These are phyloP conservation scores for Mustela lutreola DNA, from an alignment of 2,113 vertebrate genomes.

Conservation along the genomic window DNA sequence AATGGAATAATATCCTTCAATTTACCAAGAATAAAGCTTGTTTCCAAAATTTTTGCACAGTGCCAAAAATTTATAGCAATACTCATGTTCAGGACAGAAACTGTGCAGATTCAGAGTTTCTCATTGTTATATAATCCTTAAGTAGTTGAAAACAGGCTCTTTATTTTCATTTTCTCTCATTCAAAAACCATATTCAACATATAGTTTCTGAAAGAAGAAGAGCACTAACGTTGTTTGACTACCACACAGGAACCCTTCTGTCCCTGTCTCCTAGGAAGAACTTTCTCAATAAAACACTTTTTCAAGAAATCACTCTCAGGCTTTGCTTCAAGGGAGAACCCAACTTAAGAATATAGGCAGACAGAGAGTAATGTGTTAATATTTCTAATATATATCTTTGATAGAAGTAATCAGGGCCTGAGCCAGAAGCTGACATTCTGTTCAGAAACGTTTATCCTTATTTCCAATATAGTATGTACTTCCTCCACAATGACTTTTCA, in stretches of 20 bases:
- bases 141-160: background rate
- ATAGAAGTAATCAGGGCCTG: background rate
- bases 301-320: background rate
- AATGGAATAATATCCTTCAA: background rate
- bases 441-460: background rate
- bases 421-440: background rate
- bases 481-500: background rate
- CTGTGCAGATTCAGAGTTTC: background rate
- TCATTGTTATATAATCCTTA: background rate
- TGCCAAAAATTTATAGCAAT: background rate
- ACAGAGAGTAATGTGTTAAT: background rate
- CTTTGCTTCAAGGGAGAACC: background rate
- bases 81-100: background rate
- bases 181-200: conserved; percentile 8
- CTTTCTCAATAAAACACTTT: background rate
- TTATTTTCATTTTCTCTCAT: background rate
- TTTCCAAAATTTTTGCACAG: conserved; percentile 28
- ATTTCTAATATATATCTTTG: background rate
- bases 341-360: background rate
- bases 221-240: background rate
- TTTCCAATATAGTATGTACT: background rate
- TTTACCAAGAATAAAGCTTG: conserved; percentile 17
- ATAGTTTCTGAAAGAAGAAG: conserved; percentile 22
- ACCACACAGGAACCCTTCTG: background rate
- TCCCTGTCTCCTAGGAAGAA: background rate